These are phyloP conservation scores for Microctonus brassicae DNA, from an alignment of 2,888 invertebrate species.

Conservation along the genomic window DNA sequence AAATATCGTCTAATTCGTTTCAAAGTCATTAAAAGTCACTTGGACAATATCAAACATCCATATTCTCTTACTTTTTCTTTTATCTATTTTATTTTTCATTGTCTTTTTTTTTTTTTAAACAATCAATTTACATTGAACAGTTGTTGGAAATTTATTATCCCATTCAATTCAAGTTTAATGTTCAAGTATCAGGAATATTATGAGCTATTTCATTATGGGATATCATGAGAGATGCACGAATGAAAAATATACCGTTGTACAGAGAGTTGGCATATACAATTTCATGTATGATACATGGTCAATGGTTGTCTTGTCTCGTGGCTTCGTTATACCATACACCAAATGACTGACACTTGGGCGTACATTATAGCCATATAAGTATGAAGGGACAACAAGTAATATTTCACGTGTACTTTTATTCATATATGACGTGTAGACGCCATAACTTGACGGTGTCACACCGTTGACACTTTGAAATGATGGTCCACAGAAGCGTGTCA, in stretches of 20 bases:
- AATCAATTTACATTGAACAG: not conserved
- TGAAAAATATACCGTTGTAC: slow-evolving; percentile 6
- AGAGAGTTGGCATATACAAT: not conserved
- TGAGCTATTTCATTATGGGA: too few species aligned
- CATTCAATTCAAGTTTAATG: too few species aligned
- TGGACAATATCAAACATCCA: not conserved
- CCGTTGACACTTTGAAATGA: slow-evolving; percentile 21
- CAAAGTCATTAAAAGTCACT: slow-evolving; percentile 19
- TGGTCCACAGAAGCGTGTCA: slow-evolving; percentile 16
- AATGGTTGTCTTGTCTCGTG: slow-evolving; percentile 1
- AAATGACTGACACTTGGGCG: slow-evolving; percentile 46
- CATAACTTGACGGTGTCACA: too few species aligned
- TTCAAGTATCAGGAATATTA: too few species aligned
- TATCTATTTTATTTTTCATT: slow-evolving; percentile 2
- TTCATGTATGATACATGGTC: slow-evolving; percentile 36
- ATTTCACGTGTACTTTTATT: slow-evolving; percentile 45
- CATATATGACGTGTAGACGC: not conserved
- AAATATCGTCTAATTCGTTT: slow-evolving; percentile 21
- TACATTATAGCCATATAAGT: slow-evolving; percentile 42
- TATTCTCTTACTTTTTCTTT: not conserved
- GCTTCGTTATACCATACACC: slow-evolving; percentile 37
- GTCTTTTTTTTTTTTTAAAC: too few species aligned
- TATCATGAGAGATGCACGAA: too few species aligned
- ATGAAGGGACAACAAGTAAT: slow-evolving; percentile 46
- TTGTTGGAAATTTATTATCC: not conserved